Conservation (phyloP, 1,140 invertebrate genomes). For the Grapholita molesta region DNA sequence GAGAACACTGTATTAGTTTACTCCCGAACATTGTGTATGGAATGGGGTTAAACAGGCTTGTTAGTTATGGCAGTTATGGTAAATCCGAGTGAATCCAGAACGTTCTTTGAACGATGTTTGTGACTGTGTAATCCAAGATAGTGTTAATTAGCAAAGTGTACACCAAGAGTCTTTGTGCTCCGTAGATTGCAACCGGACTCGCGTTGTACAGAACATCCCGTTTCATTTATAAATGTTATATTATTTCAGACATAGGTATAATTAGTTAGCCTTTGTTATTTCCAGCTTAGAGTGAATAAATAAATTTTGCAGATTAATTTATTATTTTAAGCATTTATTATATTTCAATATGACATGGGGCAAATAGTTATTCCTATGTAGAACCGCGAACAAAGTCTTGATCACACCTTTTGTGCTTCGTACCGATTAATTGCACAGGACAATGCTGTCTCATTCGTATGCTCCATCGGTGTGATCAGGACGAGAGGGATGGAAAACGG, state of each 20-base stretch:
- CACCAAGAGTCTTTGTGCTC: slow-evolving; percentile 79
- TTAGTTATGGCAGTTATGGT: slow-evolving; percentile 10
- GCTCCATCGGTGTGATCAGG: background rate
- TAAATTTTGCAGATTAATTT: background rate
- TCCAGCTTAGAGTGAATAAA: background rate
- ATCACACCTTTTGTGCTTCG: background rate
- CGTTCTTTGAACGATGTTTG: slow-evolving; percentile 53
- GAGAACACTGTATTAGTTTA: background rate
- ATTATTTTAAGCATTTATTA: background rate
- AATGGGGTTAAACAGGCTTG: slow-evolving; percentile 2
- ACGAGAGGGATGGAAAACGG: slow-evolving; percentile 29
- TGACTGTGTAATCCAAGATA: slow-evolving; percentile 78
- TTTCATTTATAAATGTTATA: slow-evolving; percentile 22
- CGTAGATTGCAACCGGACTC: slow-evolving; percentile 76
- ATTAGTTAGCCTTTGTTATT: background rate
- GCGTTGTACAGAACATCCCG: slow-evolving; percentile 36
- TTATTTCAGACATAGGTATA: slow-evolving; percentile 7
- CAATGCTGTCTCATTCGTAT: background rate
- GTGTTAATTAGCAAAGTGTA: slow-evolving; percentile 76
- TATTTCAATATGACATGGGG: background rate
- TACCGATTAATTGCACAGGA: background rate
- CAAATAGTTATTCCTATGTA: slow-evolving; percentile 12
- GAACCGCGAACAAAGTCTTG: slow-evolving; percentile 3
- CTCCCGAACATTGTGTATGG: background rate
- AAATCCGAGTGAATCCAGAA: slow-evolving; percentile 13